Evolutionary conservation across 2,888 invertebrate species (phyloP).

Genomic region (Operophtera brumata): DNA sequence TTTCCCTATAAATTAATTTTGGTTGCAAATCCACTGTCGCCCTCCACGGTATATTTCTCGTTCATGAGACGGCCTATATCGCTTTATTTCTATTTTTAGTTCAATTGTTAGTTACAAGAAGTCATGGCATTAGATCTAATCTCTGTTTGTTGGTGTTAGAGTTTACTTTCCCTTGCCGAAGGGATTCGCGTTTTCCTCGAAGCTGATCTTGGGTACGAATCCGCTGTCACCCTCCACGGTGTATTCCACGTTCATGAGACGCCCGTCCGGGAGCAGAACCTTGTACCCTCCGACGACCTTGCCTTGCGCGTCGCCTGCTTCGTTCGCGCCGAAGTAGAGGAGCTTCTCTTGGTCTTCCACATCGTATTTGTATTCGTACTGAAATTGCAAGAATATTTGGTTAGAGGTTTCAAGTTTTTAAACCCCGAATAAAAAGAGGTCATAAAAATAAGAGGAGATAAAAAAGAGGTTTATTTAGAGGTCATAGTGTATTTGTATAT

Average conservation of each 20-base stretch:
- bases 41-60: neutral
- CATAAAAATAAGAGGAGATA: no score
- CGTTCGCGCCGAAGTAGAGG: slow-evolving; percentile 85
- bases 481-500: no score
- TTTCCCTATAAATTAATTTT: neutral
- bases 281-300: slow-evolving; percentile 84
- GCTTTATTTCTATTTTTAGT: neutral
- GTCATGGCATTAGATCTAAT: slow-evolving; percentile 17
- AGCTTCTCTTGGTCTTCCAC: slow-evolving; percentile 86
- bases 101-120: neutral
- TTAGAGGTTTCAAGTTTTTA: neutral
- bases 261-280: slow-evolving; percentile 85
- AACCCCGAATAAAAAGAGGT: no score
- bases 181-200: slow-evolving; percentile 82
- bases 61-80: neutral
- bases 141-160: slow-evolving; percentile 5
- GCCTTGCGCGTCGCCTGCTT: slow-evolving; percentile 83
- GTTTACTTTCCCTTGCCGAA: slow-evolving; percentile 69
- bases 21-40: neutral
- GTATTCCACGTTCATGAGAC: slow-evolving; percentile 87
- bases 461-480: no score
- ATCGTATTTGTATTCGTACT: slow-evolving; percentile 88
- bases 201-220: slow-evolving; percentile 85
- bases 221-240: slow-evolving; percentile 86
- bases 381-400: slow-evolving; percentile 27